Evolutionary conservation across 2,888 invertebrate species (phyloP), one percentile per base, ranked within the genome.

Genomic region (Conops quadrifasciatus): DNA sequence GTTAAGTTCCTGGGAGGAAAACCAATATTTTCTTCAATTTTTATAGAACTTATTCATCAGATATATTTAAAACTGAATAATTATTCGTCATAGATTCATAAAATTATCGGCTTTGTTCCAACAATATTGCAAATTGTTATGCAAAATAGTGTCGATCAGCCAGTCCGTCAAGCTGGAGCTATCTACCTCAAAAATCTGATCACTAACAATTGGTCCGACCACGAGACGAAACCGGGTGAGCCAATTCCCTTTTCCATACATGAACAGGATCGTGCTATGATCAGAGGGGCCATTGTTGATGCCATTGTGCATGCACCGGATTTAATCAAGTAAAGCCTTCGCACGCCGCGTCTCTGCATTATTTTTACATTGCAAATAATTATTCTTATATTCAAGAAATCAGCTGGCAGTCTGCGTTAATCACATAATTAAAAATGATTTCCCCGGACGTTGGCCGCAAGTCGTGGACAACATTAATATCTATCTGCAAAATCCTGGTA

Each of bases 101-200:
- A 95, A 89, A 97, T 98, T 75, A 96, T 97, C 84, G 97, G 97
- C 28, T 99, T 99, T 88, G 93, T 95, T 67, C 98, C 98, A 66
- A 91, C 94, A 63, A 88, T 99, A 72, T 88, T 99, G 67, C 96
- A 97, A 90, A 93, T 98, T 74, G 93, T 98, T 70, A 96, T 97
- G 95, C 90, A 92, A 86, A 91, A 91, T 80, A 95, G 95, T 78
- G 89, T 96, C 62, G 94, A 96, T 75, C 91, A 95, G 89, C 94
- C 97, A 75, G 93, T 97, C 0, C 88, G 98, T 75, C 98, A 98
- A 88, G 98, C 98, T 75, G 96, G 96, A 79, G 98, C 94, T 51
- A 95, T 99, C 77, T 99, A 97, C 87, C 88, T 99, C 76, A 99
- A 99, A 88, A 99, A 98, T 88, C 89, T 96, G 83, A 89, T 98